Evolutionary conservation across 2,113 vertebrate genomes (phyloP), one percentile per base, ranked within the genome.

Genomic region (Balaenoptera acutorostrata): DNA sequence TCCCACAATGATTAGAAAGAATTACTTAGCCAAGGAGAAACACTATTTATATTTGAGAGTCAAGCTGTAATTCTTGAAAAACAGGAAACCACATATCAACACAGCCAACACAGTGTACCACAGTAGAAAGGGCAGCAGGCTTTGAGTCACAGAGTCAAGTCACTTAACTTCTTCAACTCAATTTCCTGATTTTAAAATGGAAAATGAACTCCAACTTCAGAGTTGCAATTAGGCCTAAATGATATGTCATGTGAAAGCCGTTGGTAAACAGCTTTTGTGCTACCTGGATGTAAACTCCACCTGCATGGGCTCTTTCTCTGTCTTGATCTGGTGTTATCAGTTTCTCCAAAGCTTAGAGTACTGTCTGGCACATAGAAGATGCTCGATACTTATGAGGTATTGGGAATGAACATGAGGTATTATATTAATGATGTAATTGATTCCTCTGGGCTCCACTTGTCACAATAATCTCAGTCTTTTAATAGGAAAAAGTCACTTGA

Each of bases 61-160:
- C 57, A 87, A 95, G 90, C 97, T 92, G 63, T 93, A 96, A 96
- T 97, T 98, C 97, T 96, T 96, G 90, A 97, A 98, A 97, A 97
- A 98, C 97, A 97, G 97, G 97, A 97, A 97, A 97, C 97, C 98
- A 97, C 97, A 92, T 71, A 97, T 95, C 96, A 96, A 95, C 97
- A 95, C 25, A 93, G 93, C 93, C 95, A 97, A 63, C 69, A 86
- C 36, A 72, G 92, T 59, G 78, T 84, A 91, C 92, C 92, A 86
- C 21, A 55, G 92, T 17, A 94, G 97, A 95, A 97, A 97, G 86
- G 87, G 83, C 97, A 97, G 63, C 83, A 82, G 96, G 86, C 90
- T 93, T 97, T 97, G 95, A 98, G 92, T 97, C 97, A 96, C 80
- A 92, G 94, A 96, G 83, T 86, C 72, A 86, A 97, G 86, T 91